phyloP scores from a whole-genome alignment of 2,888 invertebrate species.

The Agrypnus murinus region DNA sequence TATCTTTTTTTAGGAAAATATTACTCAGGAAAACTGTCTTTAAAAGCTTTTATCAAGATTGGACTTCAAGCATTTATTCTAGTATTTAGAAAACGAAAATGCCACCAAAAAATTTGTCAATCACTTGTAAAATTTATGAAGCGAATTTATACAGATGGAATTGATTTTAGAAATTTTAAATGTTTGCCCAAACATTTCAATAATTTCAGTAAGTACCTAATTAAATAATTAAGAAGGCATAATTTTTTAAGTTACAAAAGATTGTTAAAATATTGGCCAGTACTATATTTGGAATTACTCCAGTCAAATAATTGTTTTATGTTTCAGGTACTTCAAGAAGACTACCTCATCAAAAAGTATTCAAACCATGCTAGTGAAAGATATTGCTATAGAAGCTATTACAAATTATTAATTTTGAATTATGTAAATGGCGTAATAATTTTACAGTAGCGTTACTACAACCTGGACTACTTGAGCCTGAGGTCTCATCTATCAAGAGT shows the following conservation, averaged over 20 bases:
- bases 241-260: too few species aligned
- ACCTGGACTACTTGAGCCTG: too few species aligned
- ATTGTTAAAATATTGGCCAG: too few species aligned
- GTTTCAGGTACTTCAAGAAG: constrained; percentile 31
- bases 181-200: constrained; percentile 14
- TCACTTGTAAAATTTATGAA: not conserved
- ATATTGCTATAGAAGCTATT: too few species aligned
- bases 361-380: too few species aligned
- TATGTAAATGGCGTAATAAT: too few species aligned
- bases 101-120: not conserved
- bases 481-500: too few species aligned
- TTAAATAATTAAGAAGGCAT: too few species aligned
- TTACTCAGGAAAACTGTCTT: not conserved
- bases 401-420: too few species aligned
- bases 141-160: not conserved
- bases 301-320: too few species aligned
- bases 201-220: constrained; percentile 36
- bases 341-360: constrained; percentile 35
- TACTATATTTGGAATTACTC: too few species aligned
- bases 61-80: constrained; percentile 34
- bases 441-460: too few species aligned
- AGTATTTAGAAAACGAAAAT: constrained; percentile 26
- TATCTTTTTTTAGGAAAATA: constrained; percentile 20
- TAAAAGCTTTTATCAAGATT: constrained; percentile 15
- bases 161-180: constrained; percentile 7